phyloP scores from a whole-genome alignment of 2,797 vertebrate genomes.

The Geotrypetes seraphini region DNA sequence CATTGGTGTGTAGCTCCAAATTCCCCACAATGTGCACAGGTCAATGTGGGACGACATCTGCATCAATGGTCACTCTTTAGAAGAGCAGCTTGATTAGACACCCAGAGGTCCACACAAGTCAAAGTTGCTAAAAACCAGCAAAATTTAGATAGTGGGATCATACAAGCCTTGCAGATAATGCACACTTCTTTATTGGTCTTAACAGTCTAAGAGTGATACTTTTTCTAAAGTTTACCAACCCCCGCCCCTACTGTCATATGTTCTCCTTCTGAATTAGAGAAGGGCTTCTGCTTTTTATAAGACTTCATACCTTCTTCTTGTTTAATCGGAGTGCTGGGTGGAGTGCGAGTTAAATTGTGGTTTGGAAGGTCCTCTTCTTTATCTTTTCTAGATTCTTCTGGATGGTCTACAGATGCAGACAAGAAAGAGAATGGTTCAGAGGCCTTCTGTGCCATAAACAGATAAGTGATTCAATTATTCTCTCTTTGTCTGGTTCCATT shows the following conservation, averaged over 20 bases:
- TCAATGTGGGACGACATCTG: too few species aligned
- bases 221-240: too few species aligned
- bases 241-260: too few species aligned
- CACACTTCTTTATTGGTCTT: conserved; percentile 26
- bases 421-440: not conserved
- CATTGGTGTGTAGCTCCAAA: too few species aligned
- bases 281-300: too few species aligned
- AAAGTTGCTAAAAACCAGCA: conserved; percentile 10
- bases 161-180: conserved; percentile 3
- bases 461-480: too few species aligned
- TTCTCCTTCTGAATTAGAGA: too few species aligned
- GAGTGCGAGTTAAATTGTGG: conserved; percentile 54
- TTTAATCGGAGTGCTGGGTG: conserved; percentile 79
- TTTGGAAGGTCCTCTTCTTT: conserved; percentile 56
- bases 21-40: too few species aligned
- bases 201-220: too few species aligned
- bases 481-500: too few species aligned
- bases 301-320: conserved; percentile 90
- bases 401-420: conserved; percentile 37
- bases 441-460: not conserved
- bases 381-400: conserved; percentile 53
- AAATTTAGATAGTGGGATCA: not conserved
- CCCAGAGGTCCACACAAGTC: not conserved
- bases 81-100: not conserved
- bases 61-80: too few species aligned